phyloP scores from a whole-genome alignment of 2,888 invertebrate species.

The Peribatodes rhomboidaria region DNA sequence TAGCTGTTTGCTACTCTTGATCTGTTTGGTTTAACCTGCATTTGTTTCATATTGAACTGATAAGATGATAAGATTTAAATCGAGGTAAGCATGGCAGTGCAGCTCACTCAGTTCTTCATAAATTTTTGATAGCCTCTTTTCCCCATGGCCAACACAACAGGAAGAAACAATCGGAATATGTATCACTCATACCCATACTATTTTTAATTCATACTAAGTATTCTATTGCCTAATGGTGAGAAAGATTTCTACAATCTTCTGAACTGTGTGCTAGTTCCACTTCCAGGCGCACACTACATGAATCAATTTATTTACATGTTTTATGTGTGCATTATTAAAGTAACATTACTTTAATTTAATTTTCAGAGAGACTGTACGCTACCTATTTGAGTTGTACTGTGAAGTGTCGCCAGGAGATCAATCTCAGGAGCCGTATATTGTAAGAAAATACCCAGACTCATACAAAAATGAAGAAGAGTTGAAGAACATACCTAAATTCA shows the following conservation, averaged over 20 bases:
- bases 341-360: neutral
- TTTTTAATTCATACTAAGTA: too few relatives aligned
- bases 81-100: too few relatives aligned
- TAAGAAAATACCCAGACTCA: constrained; percentile 94
- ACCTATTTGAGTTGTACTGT: constrained; percentile 93
- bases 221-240: too few relatives aligned
- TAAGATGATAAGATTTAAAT: too few relatives aligned
- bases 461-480: constrained; percentile 95
- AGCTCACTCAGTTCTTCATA: too few relatives aligned
- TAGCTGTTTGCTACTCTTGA: constrained; percentile 10
- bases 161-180: too few relatives aligned
- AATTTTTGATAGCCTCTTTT: too few relatives aligned
- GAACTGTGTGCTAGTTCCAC: too few relatives aligned
- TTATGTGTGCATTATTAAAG: too few relatives aligned
- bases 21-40: constrained; percentile 23
- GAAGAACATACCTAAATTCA: constrained; percentile 95
- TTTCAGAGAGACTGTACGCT: constrained; percentile 92
- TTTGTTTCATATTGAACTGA: constrained; percentile 12
- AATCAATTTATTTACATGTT: neutral
- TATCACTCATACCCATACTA: neutral
- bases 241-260: too few relatives aligned
- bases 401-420: constrained; percentile 91
- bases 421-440: constrained; percentile 88
- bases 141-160: too few relatives aligned
- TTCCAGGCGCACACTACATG: neutral